Evolutionary conservation across 2,113 vertebrate genomes (phyloP), one percentile per base, ranked within the genome.

Genomic region (Brachypodius melanocephalos): DNA sequence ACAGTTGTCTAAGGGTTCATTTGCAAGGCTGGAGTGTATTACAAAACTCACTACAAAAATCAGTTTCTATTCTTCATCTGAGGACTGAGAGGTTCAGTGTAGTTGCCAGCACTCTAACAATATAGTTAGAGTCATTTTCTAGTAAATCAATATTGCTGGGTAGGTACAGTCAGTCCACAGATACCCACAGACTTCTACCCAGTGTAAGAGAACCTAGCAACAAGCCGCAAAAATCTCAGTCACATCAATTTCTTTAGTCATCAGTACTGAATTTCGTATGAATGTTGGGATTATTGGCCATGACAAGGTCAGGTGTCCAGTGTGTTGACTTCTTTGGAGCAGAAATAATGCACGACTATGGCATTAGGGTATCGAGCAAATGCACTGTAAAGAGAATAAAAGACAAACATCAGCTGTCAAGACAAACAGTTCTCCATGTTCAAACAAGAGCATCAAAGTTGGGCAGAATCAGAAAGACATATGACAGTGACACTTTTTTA

Each of bases 291-390:
- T 29, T 68, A 88, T 25, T 62, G 51, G 77, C 22, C 31, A 20
- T 6, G 20, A 46, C 52, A 51, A 67, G 46, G 76, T 98, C 98
- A 99, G 94, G 99, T 98, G 94, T 99, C 99, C 1, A 98, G 96
- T 1, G 99, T 95, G 96, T 98, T 99, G 86, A 98, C 97, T 89
- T 99, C 99, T 98, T 99, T 99, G 97, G 99, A 99, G 98, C 99
- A 99, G 98, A 99, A 99, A 98, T 99, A 99, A 97, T 99, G 99
- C 78, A 99, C 99, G 12, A 99, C 99, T 93, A 99, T 98, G 18
- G 98, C 99, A 88, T 99, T 99, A 69, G 99, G 99, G 97, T 99
- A 99, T 90, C 99, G 98, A 96, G 99, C 99, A 96, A 99, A 99
- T 2, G 99, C 99, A 87, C 99, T 99, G 98, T 7, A 63, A 79